Conservation (phyloP, 2,797 vertebrate genomes). For the Onychomys leucogaster region DNA sequence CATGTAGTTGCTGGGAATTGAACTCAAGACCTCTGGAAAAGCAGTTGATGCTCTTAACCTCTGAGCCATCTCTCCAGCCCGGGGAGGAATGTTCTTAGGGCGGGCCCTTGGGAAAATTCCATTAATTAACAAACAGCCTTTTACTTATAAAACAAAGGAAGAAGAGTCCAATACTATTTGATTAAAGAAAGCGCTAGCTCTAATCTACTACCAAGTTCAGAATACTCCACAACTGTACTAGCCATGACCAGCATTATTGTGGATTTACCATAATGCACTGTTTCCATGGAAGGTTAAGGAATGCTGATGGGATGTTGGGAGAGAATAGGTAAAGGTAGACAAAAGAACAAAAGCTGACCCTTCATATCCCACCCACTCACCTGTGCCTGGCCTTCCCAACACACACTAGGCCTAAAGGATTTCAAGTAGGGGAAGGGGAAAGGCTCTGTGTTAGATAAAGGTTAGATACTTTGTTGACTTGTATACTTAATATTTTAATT, state of each 20-base stretch:
- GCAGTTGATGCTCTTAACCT: too few relatives aligned
- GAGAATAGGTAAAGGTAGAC: not conserved
- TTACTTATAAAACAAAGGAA: conserved; percentile 24
- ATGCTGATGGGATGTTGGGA: not conserved
- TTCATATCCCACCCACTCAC: not conserved
- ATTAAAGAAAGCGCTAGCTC: not conserved
- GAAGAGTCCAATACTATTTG: not conserved
- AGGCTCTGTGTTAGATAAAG: not conserved
- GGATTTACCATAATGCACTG: not conserved
- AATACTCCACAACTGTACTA: not conserved
- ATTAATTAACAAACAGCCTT: not conserved
- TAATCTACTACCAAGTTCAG: not conserved
- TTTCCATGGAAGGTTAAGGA: not conserved
- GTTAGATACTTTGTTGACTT: conserved; percentile 40
- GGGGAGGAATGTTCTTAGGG: too few relatives aligned
- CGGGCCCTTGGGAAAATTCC: too few relatives aligned
- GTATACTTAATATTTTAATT: conserved; percentile 45
- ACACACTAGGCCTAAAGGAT: not conserved
- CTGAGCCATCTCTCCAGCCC: too few relatives aligned
- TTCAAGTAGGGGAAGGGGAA: not conserved
- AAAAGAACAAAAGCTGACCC: not conserved
- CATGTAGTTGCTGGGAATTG: too few relatives aligned
- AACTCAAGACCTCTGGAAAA: too few relatives aligned
- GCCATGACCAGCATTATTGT: too few relatives aligned
- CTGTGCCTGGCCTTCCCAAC: not conserved